A percentile compares a stretch with the other conserved stretches of the same genome.
These are phyloP conservation scores for Cherax quadricarinatus DNA, from an alignment of 1,140 invertebrate genomes.

Conservation along the genomic window DNA sequence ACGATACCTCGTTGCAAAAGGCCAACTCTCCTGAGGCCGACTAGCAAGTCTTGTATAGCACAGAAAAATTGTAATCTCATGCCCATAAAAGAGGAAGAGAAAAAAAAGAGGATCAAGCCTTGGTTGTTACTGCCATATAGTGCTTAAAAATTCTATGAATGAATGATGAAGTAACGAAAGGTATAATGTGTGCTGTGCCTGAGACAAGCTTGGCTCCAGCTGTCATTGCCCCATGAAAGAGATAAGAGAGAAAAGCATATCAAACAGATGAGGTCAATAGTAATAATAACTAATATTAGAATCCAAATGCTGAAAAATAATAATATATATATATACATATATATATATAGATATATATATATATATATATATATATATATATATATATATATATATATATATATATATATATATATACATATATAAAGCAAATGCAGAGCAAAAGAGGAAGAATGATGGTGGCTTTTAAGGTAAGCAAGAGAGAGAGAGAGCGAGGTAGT, in stretches of 20 bases:
- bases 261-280: no score
- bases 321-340: conserved; percentile 6
- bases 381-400: conserved; percentile 18
- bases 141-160: not conserved
- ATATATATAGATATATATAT: conserved; percentile 33
- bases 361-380: conserved; percentile 24
- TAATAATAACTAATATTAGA: no score
- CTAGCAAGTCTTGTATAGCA: no score
- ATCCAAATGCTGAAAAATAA: no score
- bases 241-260: no score
- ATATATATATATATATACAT: not conserved
- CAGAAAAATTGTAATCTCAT: no score
- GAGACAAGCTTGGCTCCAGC: no score
- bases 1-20: no score
- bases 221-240: no score
- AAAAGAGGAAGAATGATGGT: conserved; percentile 9
- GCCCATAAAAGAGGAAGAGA: not conserved
- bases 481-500: not conserved
- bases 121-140: no score
- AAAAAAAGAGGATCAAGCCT: not conserved
- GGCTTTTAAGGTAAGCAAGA: not conserved
- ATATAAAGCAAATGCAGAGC: conserved; percentile 37
- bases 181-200: not conserved
- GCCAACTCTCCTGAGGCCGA: no score
- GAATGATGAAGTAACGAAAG: not conserved